These are phyloP conservation scores for Heliconius eleuchia DNA, from an alignment of 1,140 invertebrate genomes.

Conservation along the genomic window DNA sequence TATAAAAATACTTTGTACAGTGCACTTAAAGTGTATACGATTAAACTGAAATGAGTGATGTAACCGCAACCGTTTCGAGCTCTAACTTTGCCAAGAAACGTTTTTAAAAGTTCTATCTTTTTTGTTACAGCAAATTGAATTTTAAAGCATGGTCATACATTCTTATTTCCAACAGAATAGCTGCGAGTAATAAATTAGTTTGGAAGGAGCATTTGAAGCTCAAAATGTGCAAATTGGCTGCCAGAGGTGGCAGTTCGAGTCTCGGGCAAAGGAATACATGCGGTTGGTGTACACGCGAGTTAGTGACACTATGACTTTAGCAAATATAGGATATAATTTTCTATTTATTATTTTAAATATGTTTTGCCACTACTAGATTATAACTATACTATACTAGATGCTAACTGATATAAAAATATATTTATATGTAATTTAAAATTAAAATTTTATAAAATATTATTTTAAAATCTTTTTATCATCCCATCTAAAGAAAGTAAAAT, in stretches of 20 bases:
- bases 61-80: slow-evolving; percentile 42
- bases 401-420: too few species aligned
- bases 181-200: slow-evolving; percentile 34
- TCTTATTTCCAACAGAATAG: neutral
- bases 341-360: neutral
- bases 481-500: too few species aligned
- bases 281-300: slow-evolving; percentile 42
- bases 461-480: too few species aligned
- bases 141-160: neutral
- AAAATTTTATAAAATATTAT: too few species aligned
- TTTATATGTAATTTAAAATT: too few species aligned
- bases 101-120: slow-evolving; percentile 27
- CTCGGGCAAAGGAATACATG: slow-evolving; percentile 38
- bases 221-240: slow-evolving; percentile 53
- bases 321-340: neutral
- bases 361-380: neutral
- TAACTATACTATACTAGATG: too few species aligned
- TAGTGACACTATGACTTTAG: slow-evolving; percentile 24
- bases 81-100: slow-evolving; percentile 36
- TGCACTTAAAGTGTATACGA: slow-evolving; percentile 28
- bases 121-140: slow-evolving; percentile 1
- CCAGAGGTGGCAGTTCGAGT: slow-evolving; percentile 33
- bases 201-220: slow-evolving; percentile 43
- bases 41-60: slow-evolving; percentile 48
- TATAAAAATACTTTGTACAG: slow-evolving; percentile 18